phyloP scores from a whole-genome alignment of 2,113 vertebrate species.

The Forbesichthys papilliferus region DNA sequence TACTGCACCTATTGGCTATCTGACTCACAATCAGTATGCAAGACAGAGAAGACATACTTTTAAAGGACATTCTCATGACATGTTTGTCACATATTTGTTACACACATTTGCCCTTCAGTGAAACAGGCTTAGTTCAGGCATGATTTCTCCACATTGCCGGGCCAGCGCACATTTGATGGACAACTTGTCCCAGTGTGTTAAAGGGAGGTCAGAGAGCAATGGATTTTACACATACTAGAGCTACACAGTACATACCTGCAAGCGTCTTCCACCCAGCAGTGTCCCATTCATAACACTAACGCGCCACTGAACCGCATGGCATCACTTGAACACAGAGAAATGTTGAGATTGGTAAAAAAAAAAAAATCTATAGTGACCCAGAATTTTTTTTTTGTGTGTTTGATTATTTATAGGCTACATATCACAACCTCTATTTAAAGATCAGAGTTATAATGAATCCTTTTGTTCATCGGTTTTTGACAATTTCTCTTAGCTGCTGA shows the following conservation, averaged over 20 bases:
- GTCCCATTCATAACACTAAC: constrained; percentile 7
- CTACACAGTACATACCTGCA: constrained; percentile 13
- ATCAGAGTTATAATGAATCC: no score
- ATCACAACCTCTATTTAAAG: no score
- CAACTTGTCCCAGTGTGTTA: constrained; percentile 58
- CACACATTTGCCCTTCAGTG: background rate
- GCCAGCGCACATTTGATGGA: constrained; percentile 55
- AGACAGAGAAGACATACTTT: no score
- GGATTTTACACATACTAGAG: constrained; percentile 34
- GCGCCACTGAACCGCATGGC: no score
- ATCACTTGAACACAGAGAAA: background rate
- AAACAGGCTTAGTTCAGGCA: constrained; percentile 36
- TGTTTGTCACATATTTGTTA: no score
- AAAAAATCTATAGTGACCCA: no score
- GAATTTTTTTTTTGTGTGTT: background rate
- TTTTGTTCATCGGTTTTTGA: no score
- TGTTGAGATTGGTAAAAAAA: constrained; percentile 4
- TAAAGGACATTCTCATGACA: no score
- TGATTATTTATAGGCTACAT: no score
- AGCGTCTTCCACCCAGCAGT: constrained; percentile 7
- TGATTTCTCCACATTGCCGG: constrained; percentile 31
- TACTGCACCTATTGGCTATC: no score
- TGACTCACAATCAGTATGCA: no score
- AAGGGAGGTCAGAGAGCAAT: constrained; percentile 60
- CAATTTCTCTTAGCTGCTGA: no score